Conservation (phyloP, 2,797 vertebrate genomes). For the Helarctos malayanus region DNA sequence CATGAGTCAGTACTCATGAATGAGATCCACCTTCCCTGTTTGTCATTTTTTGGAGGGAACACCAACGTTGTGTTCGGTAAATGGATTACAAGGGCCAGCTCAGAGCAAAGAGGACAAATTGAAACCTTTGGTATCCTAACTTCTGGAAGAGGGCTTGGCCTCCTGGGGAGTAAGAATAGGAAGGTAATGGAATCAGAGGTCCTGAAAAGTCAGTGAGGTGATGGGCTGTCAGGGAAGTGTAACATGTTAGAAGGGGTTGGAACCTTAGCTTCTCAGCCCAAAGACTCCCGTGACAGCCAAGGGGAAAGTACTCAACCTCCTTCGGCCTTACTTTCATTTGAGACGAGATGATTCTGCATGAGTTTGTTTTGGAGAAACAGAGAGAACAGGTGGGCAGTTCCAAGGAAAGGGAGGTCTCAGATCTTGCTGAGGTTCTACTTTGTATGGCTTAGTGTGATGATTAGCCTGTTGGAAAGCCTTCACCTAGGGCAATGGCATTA, state of each 20-base stretch:
- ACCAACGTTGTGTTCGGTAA: neutral
- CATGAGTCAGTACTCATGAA: no score
- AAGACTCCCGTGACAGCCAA: neutral
- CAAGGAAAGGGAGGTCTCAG: neutral
- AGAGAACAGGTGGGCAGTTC: neutral
- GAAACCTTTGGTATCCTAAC: neutral
- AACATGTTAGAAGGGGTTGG: rapidly evolving
- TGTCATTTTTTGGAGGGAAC: neutral
- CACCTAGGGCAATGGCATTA: neutral
- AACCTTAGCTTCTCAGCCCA: neutral
- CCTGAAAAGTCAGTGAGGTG: neutral
- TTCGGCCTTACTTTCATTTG: neutral
- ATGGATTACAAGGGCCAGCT: neutral
- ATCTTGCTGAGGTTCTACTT: neutral
- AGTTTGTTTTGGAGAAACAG: neutral
- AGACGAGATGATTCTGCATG: neutral
- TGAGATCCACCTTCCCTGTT: neutral
- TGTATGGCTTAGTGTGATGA: neutral
- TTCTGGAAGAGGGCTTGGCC: neutral
- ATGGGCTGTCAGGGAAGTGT: neutral
- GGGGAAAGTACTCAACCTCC: neutral
- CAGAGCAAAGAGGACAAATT: neutral
- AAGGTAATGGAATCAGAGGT: no score
- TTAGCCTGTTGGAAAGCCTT: neutral
- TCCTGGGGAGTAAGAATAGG: neutral